A percentile compares a stretch with the other conserved stretches of the same genome.
These are phyloP conservation scores for Shargacucullia verbasci DNA, from an alignment of 2,888 invertebrate genomes.

Conservation along the genomic window DNA sequence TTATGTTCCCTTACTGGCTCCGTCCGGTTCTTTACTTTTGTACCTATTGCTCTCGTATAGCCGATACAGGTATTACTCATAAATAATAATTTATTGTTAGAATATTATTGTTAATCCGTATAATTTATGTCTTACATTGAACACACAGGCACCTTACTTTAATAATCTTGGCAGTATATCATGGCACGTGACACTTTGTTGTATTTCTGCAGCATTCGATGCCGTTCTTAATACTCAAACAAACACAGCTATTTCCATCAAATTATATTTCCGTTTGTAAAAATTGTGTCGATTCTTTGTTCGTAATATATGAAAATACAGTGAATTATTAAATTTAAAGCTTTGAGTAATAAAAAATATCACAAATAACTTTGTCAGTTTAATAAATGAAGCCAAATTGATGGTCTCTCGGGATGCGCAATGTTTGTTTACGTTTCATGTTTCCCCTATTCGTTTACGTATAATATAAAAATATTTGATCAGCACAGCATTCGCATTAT, in stretches of 20 bases:
- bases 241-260: slow-evolving; percentile 47
- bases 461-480: slow-evolving; percentile 48
- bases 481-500: slow-evolving; percentile 19
- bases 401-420: slow-evolving; percentile 39
- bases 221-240: slow-evolving; percentile 48
- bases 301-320: slow-evolving; percentile 63
- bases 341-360: slow-evolving; percentile 73
- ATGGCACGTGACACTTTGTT: slow-evolving; percentile 78
- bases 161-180: slow-evolving; percentile 79
- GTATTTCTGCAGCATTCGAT: slow-evolving; percentile 61
- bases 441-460: slow-evolving; percentile 33
- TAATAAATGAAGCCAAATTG: slow-evolving; percentile 61
- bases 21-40: slow-evolving; percentile 16
- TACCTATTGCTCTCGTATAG: slow-evolving; percentile 12
- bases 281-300: slow-evolving; percentile 54
- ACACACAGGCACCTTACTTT: slow-evolving; percentile 86
- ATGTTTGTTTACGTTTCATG: slow-evolving; percentile 28
- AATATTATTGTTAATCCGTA: slow-evolving; percentile 68
- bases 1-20: slow-evolving; percentile 15
- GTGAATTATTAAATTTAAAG: slow-evolving; percentile 69
- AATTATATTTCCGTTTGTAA: slow-evolving; percentile 53
- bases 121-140: slow-evolving; percentile 74
- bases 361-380: slow-evolving; percentile 75
- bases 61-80: slow-evolving; percentile 45
- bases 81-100: slow-evolving; percentile 49